Conservation (phyloP, 2,113 vertebrate genomes). For the Lynx canadensis region DNA sequence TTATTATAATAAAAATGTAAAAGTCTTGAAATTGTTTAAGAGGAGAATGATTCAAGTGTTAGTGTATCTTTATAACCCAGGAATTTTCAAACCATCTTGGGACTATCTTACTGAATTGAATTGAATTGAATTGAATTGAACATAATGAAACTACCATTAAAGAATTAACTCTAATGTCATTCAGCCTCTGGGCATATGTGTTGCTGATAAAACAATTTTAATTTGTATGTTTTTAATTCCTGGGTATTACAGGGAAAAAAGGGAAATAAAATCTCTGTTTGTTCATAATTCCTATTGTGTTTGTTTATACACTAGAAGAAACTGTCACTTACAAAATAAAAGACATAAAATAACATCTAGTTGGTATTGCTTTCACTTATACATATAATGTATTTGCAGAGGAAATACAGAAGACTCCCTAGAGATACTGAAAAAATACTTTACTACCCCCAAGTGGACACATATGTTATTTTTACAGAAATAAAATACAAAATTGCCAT, state of each 20-base stretch:
- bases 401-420: constrained; percentile 63
- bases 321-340: neutral
- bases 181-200: neutral
- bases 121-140: neutral
- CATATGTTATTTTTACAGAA: constrained; percentile 54
- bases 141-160: neutral
- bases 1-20: neutral
- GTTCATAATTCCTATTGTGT: neutral
- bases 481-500: constrained; percentile 35
- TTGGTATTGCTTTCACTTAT: neutral
- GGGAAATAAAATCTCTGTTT: neutral
- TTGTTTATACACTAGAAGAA: constrained; percentile 5
- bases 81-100: constrained; percentile 3
- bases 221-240: constrained; percentile 37
- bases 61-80: neutral
- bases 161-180: constrained; percentile 45
- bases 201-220: neutral
- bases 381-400: neutral
- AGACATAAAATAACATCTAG: neutral
- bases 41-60: constrained; percentile 29
- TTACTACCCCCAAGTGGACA: constrained; percentile 85
- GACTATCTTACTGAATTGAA: neutral
- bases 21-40: constrained; percentile 26
- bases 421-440: constrained; percentile 74
- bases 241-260: neutral